These are phyloP conservation scores for Marcusenius ussheri DNA, from an alignment of 2,113 vertebrate genomes.

Conservation along the genomic window DNA sequence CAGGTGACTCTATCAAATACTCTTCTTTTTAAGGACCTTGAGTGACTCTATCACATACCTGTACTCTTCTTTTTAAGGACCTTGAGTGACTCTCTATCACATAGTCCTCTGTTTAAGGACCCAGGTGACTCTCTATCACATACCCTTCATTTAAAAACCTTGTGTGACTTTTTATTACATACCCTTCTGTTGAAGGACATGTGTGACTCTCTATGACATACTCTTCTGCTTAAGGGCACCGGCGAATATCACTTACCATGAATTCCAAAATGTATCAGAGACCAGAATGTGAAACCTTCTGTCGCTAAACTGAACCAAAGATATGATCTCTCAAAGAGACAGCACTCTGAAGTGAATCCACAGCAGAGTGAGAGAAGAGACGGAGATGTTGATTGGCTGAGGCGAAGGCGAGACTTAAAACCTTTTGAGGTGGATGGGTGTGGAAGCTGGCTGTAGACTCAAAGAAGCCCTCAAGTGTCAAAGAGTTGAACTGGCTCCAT, in stretches of 20 bases:
- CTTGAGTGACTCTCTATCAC: not conserved
- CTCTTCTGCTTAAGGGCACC: not conserved
- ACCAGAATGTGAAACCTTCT: not conserved
- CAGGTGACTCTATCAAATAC: not conserved
- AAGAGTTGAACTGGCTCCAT: not conserved
- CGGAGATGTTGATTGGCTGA: not conserved
- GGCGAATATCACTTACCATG: not conserved
- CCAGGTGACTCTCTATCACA: not conserved
- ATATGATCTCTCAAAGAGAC: not conserved
- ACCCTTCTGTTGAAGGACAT: not conserved
- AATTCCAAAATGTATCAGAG: not conserved
- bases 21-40: not conserved
- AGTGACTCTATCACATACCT: not conserved
- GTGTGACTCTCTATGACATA: not conserved
- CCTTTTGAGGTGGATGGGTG: not conserved
- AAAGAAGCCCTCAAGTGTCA: not conserved
- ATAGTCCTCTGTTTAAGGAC: not conserved
- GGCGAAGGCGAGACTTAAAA: not conserved
- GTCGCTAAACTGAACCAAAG: not conserved
- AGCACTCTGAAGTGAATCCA: not conserved
- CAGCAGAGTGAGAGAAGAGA: not conserved
- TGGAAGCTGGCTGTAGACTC: not conserved
- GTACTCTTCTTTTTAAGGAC: not conserved
- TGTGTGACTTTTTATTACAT: not conserved
- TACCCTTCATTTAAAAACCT: not conserved